Evolutionary conservation across 1,140 invertebrate genomes (phyloP).

Genomic region (Scylla paramamosain): DNA sequence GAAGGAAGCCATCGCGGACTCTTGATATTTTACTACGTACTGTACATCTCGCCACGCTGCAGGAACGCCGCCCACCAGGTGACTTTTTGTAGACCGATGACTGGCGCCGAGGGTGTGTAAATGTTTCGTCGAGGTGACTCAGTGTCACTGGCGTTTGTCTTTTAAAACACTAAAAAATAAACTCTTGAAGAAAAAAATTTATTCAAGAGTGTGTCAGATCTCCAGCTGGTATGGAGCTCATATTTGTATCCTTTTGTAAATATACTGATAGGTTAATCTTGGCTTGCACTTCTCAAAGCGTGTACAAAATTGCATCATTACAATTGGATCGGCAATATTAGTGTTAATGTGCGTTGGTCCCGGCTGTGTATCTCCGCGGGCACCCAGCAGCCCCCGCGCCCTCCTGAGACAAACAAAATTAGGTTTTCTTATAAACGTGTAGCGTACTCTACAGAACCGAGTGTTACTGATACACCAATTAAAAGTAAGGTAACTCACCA

Average conservation of each 20-base stretch:
- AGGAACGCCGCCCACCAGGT: not conserved
- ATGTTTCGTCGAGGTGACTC: conserved; percentile 20
- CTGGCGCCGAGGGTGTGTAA: not conserved
- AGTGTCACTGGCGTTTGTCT: not conserved
- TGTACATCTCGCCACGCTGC: not conserved
- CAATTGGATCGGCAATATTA: not conserved
- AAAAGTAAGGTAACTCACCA: not conserved
- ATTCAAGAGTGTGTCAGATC: not conserved
- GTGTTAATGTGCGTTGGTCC: not conserved
- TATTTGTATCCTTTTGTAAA: conserved; percentile 24
- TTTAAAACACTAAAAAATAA: not conserved
- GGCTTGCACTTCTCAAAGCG: not conserved
- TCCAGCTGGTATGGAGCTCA: conserved; percentile 8
- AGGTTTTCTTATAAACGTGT: not conserved
- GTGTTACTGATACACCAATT: not conserved
- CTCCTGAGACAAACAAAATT: not conserved
- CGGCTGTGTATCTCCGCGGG: not conserved
- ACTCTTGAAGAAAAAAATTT: not conserved
- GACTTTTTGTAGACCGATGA: not conserved
- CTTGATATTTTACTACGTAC: not conserved
- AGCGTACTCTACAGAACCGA: not conserved
- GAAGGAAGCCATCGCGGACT: not conserved
- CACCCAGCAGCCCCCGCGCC: not conserved
- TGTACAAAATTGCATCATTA: not conserved
- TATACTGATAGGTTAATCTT: conserved; percentile 4